A percentile compares a stretch with the other conserved stretches of the same genome.
These are phyloP conservation scores for Mugil cephalus DNA, from an alignment of 2,113 vertebrate species.

Conservation along the genomic window DNA sequence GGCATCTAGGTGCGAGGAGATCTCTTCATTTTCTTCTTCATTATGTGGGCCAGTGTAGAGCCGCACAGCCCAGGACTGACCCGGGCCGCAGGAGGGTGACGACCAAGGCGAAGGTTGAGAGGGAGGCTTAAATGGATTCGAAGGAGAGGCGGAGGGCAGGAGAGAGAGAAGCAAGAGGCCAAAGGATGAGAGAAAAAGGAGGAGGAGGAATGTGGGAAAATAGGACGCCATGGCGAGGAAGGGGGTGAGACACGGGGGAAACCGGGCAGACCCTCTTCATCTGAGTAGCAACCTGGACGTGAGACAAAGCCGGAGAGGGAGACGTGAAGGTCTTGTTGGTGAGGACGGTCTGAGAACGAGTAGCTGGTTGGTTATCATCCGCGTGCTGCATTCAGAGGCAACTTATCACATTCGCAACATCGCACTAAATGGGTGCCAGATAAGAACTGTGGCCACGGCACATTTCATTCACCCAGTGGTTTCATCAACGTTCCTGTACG, in stretches of 20 bases:
- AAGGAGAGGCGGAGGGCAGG: constrained; percentile 43
- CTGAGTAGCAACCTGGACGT: constrained; percentile 67
- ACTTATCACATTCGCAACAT: constrained; percentile 25
- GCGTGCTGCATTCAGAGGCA: constrained; percentile 48
- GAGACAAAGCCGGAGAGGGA: constrained; percentile 23
- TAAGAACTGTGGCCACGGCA: not conserved
- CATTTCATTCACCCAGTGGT: not conserved
- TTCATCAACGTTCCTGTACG: not conserved
- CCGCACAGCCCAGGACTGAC: constrained; percentile 90
- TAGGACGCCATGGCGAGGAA: constrained; percentile 76
- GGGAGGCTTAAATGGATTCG: not conserved
- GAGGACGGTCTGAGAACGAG: constrained; percentile 27
- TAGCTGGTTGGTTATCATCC: constrained; percentile 17
- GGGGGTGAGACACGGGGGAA: constrained; percentile 42
- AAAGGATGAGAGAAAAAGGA: constrained; percentile 56
- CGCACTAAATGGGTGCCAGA: constrained; percentile 1
- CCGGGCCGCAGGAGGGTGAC: constrained; percentile 65
- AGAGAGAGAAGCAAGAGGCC: constrained; percentile 66
- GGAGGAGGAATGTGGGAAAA: constrained; percentile 59
- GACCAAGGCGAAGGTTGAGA: constrained; percentile 24
- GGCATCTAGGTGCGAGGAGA: constrained; percentile 81
- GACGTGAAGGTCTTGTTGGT: constrained; percentile 23
- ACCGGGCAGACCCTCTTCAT: constrained; percentile 75
- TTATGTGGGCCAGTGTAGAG: constrained; percentile 68
- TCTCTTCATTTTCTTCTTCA: constrained; percentile 58